Evolutionary conservation across 1,140 invertebrate species (phyloP).

Genomic region (Microplitis mediator): DNA sequence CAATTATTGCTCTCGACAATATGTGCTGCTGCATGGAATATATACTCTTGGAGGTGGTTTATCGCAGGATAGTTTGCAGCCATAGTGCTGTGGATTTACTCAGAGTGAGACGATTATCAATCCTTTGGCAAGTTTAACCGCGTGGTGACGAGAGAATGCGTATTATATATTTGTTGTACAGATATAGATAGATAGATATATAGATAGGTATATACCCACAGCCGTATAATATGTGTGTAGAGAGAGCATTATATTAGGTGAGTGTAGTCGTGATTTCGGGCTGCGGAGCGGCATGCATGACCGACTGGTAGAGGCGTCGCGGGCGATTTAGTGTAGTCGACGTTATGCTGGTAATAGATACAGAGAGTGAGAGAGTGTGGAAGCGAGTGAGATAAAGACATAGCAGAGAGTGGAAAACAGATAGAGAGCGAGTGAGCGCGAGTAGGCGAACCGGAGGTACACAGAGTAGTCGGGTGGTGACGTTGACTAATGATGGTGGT

Average conservation of each 20-base stretch:
- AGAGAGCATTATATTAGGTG: neutral
- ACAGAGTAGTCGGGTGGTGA: slow-evolving; percentile 50
- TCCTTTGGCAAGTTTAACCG: neutral
- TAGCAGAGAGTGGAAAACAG: slow-evolving; percentile 20
- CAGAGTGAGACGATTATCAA: slow-evolving; percentile 8
- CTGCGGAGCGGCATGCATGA: slow-evolving; percentile 37
- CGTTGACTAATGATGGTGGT: slow-evolving; percentile 65
- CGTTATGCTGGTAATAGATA: slow-evolving; percentile 46
- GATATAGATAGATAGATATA: too few species aligned
- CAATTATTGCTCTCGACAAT: neutral
- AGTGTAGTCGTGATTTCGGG: slow-evolving; percentile 37
- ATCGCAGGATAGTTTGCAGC: neutral
- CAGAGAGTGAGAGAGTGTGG: slow-evolving; percentile 31
- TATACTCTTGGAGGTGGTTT: neutral
- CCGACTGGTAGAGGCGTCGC: slow-evolving; percentile 32
- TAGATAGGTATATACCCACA: too few species aligned
- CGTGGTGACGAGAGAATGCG: neutral
- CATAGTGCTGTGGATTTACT: neutral
- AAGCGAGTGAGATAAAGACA: neutral
- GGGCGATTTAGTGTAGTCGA: slow-evolving; percentile 44
- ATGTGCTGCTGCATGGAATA: neutral
- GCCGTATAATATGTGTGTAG: too few species aligned
- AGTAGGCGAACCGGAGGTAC: slow-evolving; percentile 23
- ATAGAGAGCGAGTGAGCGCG: slow-evolving; percentile 21
- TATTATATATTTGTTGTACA: too few species aligned